Evolutionary conservation across 2,113 vertebrate genomes (phyloP), one percentile per base, ranked within the genome.

Genomic region (Amblyopsis rosae): DNA sequence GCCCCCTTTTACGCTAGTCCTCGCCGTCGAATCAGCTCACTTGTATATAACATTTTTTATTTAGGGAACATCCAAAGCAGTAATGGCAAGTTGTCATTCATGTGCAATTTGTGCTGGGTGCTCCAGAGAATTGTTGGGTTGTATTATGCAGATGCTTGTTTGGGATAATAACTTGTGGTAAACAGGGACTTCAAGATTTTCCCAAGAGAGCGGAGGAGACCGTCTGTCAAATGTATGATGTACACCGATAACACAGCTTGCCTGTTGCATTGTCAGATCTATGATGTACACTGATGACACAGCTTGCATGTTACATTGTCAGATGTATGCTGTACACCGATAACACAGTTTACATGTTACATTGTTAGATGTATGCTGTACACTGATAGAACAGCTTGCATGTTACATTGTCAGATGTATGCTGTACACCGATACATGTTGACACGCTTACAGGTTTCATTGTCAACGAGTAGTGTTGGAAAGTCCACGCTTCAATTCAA

Each of bases 91-190:
- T 75, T 60, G 58, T 70, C 55, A 73, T 64, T 69, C 47, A 70
- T 55, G 48, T 26, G 64, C 16, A 69, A 56, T 55, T 33, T 13
- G 13, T 35, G 50, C 19, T 26, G 33, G 8, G 35, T 46, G 33
- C 78, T 72, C 76, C 65, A 41, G 74, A 72, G 82, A 63, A 60
- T 51, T 72, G 78, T 68, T 54, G 65, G 68, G 33, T 53, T 72
- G 70, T 65, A 61, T 73, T 70, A 57, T 80, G 59, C 65, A 76
- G 83, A 64, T 74, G 85, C 84, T 82, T 87, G 70, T 89, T 75
- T 83, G 87, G 63, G 81, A 82, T 85, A 90, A 92, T 89, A 33
- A 76, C 77, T 62, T 51, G 74, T 59, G 70, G 82, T 83, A 83
- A 92, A 91, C 86, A 81, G 74, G 70, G 84, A 88, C 49, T 58